phyloP scores from a whole-genome alignment of 2,797 vertebrate genomes.

The Rhabdophis nuchalis region DNA sequence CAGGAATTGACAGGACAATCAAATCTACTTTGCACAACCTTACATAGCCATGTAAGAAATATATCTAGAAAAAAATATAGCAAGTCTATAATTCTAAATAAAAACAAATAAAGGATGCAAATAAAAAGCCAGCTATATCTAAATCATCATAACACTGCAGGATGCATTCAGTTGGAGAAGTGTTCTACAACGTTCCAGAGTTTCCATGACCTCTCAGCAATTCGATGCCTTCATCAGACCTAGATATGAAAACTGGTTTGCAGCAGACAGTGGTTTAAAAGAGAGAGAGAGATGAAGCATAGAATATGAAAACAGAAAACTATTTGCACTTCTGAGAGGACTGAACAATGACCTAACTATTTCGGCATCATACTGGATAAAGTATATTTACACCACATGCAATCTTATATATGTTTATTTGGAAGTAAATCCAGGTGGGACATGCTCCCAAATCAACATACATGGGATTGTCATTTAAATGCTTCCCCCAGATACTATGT shows the following conservation, averaged over 20 bases:
- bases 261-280: not conserved
- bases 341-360: not conserved
- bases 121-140: not conserved
- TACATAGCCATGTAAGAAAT: not conserved
- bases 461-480: constrained; percentile 8
- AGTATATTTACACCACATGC: not conserved
- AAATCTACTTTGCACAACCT: not conserved
- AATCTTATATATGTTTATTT: not conserved
- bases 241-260: not conserved
- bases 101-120: constrained; percentile 21
- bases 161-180: not conserved
- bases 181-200: not conserved
- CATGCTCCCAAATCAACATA: not conserved
- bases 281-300: not conserved
- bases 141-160: not conserved
- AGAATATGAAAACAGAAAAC: not conserved
- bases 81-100: constrained; percentile 26
- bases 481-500: not conserved
- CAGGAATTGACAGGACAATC: constrained; percentile 17
- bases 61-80: not conserved
- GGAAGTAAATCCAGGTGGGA: not conserved
- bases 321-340: not conserved
- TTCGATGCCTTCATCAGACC: not conserved
- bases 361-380: not conserved
- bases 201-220: not conserved